Evolutionary conservation across 2,797 vertebrate genomes (phyloP).

Genomic region (Etheostoma nigrum): DNA sequence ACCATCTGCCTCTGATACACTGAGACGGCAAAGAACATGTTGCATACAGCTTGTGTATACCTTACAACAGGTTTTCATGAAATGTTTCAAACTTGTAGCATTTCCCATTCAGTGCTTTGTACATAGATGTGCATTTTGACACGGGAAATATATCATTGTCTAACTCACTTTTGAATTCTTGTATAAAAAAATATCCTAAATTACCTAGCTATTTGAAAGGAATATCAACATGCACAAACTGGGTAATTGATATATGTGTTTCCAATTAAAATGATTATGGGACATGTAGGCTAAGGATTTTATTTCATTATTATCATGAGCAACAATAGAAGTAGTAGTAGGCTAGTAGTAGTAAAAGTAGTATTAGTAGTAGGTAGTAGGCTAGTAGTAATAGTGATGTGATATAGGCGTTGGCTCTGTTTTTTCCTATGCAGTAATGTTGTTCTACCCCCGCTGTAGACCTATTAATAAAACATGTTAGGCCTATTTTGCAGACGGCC

Average conservation of each 20-base stretch:
- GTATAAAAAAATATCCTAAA: neutral
- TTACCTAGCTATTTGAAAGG: neutral
- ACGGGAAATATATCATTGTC: neutral
- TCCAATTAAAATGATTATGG: no score
- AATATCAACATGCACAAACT: neutral
- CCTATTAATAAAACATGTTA: neutral
- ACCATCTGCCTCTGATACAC: constrained; percentile 30
- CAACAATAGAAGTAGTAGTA: no score
- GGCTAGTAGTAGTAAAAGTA: no score
- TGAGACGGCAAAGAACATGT: constrained; percentile 8
- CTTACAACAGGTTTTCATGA: neutral
- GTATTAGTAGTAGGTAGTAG: no score
- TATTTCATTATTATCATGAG: no score
- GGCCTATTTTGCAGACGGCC: neutral
- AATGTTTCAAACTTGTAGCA: neutral
- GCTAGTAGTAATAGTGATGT: no score
- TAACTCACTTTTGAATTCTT: neutral
- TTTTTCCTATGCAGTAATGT: no score
- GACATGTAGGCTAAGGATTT: no score
- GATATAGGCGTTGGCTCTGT: constrained; percentile 1
- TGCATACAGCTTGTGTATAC: neutral
- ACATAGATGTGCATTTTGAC: neutral
- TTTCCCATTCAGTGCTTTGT: neutral
- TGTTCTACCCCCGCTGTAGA: neutral
- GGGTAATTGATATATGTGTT: no score